Conservation (phyloP, 2,888 invertebrate species). For the Agrotis exclamationis region DNA sequence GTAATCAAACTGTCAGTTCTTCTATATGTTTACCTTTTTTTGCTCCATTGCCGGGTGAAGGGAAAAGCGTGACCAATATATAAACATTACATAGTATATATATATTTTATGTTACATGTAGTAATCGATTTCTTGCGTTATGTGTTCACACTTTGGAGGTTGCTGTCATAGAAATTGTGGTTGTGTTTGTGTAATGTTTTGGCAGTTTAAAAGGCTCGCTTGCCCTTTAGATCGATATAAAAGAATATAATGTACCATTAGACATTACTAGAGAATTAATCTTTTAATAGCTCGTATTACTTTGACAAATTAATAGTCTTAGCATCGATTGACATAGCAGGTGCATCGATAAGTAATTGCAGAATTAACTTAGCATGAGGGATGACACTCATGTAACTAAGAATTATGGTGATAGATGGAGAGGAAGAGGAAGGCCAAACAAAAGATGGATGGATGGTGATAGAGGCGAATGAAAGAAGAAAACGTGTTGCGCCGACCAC, state of each 20-base stretch:
- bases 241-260: neutral
- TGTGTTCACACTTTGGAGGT: slow-evolving; percentile 12
- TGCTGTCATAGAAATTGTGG: neutral
- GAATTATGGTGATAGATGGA: too few species aligned
- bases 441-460: too few species aligned
- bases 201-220: neutral
- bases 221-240: neutral
- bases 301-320: neutral
- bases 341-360: neutral
- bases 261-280: neutral
- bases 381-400: too few species aligned
- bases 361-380: neutral
- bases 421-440: too few species aligned
- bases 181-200: neutral
- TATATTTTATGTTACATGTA: neutral
- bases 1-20: slow-evolving; percentile 42
- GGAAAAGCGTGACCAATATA: slow-evolving; percentile 52
- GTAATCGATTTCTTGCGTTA: slow-evolving; percentile 25
- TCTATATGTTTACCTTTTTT: slow-evolving; percentile 32
- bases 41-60: slow-evolving; percentile 42
- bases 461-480: too few species aligned
- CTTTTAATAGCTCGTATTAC: too few species aligned
- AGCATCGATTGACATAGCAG: neutral
- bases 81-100: slow-evolving; percentile 23
- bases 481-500: too few species aligned